Base-by-base conservation (phyloP, 2,113 vertebrate species). In the Paralichthys olivaceus region DNA sequence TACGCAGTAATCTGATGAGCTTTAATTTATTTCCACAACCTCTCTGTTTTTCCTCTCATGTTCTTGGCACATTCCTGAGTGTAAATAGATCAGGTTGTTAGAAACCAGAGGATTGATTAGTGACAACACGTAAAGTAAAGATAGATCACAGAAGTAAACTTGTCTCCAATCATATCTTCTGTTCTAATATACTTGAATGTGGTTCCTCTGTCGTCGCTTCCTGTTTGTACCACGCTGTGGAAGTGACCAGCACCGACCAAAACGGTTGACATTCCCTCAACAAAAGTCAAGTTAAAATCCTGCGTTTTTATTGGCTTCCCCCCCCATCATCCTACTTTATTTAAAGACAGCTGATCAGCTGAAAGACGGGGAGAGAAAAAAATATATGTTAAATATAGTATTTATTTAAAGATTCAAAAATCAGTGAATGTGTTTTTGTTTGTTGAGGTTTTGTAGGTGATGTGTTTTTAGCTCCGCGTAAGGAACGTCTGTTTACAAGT, bases 321-420 rank as follows among this genome's bases (percentile, higher is more conserved):
- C 13, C 45, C 17, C 14, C 45, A 14, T 37, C 22, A n/a, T 37
- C 22, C 19, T 43, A 51, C 69, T 75, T 72, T 51, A 73, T 61
- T 56, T n/a, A 79, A 76, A 77, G 53, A 51, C 75, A 73, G 56
- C 68, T n/a, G 7, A 68, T 45, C 1, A 8, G n/a, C n/a, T n/a
- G n/a, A 17, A 15, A 63, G 32, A 26, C 54, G n/a, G 13, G 26
- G 11, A 57, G 11, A 45, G 60, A 80, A 72, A 65, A 71, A 57
- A 53, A 61, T 84, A 60, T 88, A 63, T 88, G 75, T 76, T 84
- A 37, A 84, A 85, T 79, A 75, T 81, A 80, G 37, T 92, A 90
- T 85, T 89, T 92, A 92, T 92, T 89, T 86, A 57, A 84, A 73
- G 63, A 54, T 56, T 90, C 43, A 73, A 69, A 75, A 75, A 69